These are phyloP conservation scores for Magallana nippona DNA, from an alignment of 2,888 invertebrate species.

Conservation along the genomic window DNA sequence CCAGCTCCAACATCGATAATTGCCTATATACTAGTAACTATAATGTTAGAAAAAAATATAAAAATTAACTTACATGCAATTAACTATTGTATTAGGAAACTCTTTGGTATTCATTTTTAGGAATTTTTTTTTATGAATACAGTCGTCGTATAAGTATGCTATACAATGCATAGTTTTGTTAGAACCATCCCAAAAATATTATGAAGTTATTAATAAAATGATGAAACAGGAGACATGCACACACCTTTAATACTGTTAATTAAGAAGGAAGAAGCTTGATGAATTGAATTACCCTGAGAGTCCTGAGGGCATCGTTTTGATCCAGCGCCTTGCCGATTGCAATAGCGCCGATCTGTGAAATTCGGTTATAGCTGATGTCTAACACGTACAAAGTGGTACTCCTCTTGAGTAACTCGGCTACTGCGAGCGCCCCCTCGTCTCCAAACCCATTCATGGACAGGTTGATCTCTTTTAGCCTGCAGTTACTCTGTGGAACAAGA, in stretches of 20 bases:
- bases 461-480: constrained; percentile 63
- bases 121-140: too few relatives aligned
- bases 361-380: constrained; percentile 70
- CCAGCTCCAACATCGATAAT: too few relatives aligned
- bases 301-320: constrained; percentile 80
- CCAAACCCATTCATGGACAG: constrained; percentile 83
- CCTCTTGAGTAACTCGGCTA: constrained; percentile 66
- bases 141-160: too few relatives aligned
- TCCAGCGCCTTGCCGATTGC: constrained; percentile 80
- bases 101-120: not conserved
- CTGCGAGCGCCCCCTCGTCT: constrained; percentile 69
- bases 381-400: constrained; percentile 74
- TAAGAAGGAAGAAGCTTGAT: not conserved
- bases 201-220: too few relatives aligned
- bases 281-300: constrained; percentile 74
- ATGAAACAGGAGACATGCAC: too few relatives aligned
- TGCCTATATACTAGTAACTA: too few relatives aligned
- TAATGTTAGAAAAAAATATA: too few relatives aligned
- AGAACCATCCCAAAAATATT: too few relatives aligned
- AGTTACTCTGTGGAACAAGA: constrained; percentile 57
- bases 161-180: too few relatives aligned
- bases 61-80: too few relatives aligned
- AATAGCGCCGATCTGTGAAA: constrained; percentile 61
- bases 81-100: not conserved
- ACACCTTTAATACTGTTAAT: not conserved